phyloP scores from a whole-genome alignment of 2,113 vertebrate species.

The Lasiurus cinereus region DNA sequence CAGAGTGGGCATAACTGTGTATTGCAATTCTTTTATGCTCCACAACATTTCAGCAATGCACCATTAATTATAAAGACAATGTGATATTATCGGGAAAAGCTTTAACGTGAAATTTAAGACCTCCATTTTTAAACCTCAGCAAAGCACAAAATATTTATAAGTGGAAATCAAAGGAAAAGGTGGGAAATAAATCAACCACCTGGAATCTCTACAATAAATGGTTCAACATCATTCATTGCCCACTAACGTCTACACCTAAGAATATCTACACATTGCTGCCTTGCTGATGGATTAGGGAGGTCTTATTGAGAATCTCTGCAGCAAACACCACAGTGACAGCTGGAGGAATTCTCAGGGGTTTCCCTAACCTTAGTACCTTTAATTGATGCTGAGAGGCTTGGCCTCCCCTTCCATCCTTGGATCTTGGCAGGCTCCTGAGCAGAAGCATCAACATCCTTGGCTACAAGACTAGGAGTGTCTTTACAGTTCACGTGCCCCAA shows the following conservation, averaged over 20 bases:
- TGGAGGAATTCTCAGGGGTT: conserved; percentile 18
- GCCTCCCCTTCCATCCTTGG: background rate
- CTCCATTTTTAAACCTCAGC: background rate
- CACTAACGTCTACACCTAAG: background rate
- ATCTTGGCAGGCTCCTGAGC: background rate
- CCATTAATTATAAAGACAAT: conserved; percentile 38
- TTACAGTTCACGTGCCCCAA: background rate
- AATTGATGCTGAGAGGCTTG: background rate
- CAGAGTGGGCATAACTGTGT: background rate
- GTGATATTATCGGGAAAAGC: background rate
- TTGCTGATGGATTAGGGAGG: background rate
- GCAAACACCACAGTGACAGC: background rate
- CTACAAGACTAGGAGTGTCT: background rate
- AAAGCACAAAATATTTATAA: conserved; percentile 14
- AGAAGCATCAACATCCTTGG: background rate
- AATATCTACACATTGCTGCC: background rate
- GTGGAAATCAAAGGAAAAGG: conserved; percentile 44
- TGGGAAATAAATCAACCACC: conserved; percentile 13
- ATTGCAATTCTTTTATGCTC: background rate
- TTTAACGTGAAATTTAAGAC: background rate
- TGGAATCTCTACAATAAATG: background rate
- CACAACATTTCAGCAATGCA: conserved; percentile 31
- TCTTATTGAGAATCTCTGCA: background rate
- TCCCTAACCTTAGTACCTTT: conserved; percentile 25
- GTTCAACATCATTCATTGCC: background rate